Conservation (phyloP, 2,797 vertebrate genomes). For the Rhodeus uyekii region DNA sequence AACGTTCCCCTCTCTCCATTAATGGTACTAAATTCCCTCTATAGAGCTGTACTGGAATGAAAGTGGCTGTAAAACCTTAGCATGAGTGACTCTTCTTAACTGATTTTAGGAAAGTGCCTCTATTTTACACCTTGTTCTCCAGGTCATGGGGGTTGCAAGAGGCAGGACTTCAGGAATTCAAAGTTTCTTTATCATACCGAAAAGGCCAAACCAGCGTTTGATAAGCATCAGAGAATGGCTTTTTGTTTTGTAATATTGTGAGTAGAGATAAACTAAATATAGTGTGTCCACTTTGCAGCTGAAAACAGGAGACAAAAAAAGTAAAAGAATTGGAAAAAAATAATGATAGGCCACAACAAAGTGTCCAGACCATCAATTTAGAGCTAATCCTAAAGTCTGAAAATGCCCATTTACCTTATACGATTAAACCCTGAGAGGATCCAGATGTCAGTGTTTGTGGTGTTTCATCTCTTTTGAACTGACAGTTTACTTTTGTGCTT, state of each 20-base stretch:
- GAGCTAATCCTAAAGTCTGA: conserved; percentile 66
- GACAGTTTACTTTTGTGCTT: conserved; percentile 52
- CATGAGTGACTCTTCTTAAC: conserved; percentile 39
- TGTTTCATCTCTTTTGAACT: conserved; percentile 53
- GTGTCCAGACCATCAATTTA: conserved; percentile 68
- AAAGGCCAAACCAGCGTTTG: not conserved
- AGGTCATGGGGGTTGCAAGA: not conserved
- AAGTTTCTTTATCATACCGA: not conserved
- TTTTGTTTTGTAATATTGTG: conserved; percentile 15
- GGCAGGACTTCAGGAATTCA: not conserved
- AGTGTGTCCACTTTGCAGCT: conserved; percentile 33
- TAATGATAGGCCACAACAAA: conserved; percentile 66
- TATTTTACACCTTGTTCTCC: conserved; percentile 10
- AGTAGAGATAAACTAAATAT: conserved; percentile 42
- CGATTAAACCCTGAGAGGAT: conserved; percentile 59
- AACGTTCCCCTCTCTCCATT: not conserved
- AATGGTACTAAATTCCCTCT: conserved; percentile 46
- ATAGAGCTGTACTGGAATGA: conserved; percentile 46
- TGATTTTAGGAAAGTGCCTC: conserved; percentile 38
- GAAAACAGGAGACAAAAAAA: conserved; percentile 49
- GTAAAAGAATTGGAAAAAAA: conserved; percentile 46
- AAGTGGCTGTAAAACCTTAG: conserved; percentile 53
- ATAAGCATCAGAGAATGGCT: conserved; percentile 4
- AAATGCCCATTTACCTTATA: conserved; percentile 69
- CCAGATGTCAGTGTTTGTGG: conserved; percentile 47